A percentile compares a stretch with the other conserved stretches of the same genome.
Conservation (phyloP, 2,113 vertebrate species). For the Sebastes fasciatus region DNA sequence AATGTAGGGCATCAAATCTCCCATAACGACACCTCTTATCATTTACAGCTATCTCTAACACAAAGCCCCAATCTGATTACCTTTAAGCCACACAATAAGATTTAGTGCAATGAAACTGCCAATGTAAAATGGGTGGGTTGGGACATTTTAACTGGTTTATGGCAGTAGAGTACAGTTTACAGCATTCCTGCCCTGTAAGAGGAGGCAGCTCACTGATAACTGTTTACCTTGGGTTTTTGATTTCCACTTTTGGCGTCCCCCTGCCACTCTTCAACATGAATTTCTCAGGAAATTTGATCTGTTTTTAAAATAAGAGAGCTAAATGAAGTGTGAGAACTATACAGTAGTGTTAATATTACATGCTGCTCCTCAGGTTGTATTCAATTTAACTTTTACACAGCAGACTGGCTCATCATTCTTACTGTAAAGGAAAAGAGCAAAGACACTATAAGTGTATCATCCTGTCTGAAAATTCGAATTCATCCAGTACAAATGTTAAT, state of each 20-base stretch:
- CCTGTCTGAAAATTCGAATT: background rate
- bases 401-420: background rate
- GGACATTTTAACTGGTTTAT: slow-evolving; percentile 56
- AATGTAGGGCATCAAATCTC: slow-evolving; percentile 52
- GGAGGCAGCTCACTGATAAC: slow-evolving; percentile 19
- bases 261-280: background rate
- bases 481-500: background rate
- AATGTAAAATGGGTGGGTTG: slow-evolving; percentile 33
- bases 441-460: background rate
- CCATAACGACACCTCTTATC: slow-evolving; percentile 52
- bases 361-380: background rate
- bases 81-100: slow-evolving; percentile 49
- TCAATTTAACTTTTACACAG: background rate
- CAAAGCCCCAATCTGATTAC: slow-evolving; percentile 60
- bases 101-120: slow-evolving; percentile 55
- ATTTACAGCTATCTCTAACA: slow-evolving; percentile 60
- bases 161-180: slow-evolving; percentile 43
- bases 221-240: slow-evolving; percentile 20
- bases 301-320: background rate
- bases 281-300: background rate
- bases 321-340: background rate
- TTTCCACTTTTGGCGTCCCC: background rate
- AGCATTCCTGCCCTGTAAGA: slow-evolving; percentile 18
- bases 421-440: background rate
- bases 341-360: background rate